Percentiles rank a stretch among this genome's conserved stretches.
Evolutionary conservation across 1,140 invertebrate genomes (phyloP).

Genomic region (Bombus confusus): DNA sequence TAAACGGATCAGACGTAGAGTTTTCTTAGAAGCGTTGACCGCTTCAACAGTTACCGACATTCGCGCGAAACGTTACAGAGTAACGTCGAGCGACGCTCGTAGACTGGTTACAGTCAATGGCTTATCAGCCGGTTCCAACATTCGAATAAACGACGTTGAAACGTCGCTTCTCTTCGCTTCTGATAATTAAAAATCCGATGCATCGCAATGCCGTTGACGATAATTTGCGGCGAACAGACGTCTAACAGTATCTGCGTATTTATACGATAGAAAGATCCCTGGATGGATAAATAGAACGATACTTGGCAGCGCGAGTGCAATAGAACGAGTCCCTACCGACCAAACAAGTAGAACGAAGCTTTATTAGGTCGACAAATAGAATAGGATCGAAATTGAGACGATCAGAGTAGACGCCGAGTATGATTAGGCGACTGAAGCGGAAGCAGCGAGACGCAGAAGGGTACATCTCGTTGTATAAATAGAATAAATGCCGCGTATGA

Average conservation of each 20-base stretch:
- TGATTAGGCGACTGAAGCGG: not conserved
- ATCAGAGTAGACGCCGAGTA: not conserved
- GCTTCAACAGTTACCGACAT: no score
- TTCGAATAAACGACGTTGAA: not conserved
- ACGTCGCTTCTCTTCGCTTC: not conserved
- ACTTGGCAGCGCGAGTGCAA: no score
- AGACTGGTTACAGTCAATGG: not conserved
- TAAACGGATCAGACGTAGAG: no score
- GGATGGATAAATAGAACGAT: not conserved
- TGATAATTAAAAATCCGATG: not conserved
- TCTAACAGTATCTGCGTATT: accelerated
- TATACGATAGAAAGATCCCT: accelerated
- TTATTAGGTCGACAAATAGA: not conserved
- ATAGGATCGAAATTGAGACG: not conserved
- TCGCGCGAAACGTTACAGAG: not conserved
- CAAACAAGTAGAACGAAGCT: not conserved
- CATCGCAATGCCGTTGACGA: not conserved
- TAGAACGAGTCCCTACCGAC: not conserved
- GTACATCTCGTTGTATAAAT: not conserved
- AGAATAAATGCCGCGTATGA: not conserved
- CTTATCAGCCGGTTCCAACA: not conserved
- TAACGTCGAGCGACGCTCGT: no score
- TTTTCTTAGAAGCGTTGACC: no score
- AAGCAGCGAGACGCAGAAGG: not conserved
- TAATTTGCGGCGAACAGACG: not conserved